These are phyloP conservation scores for Unio pictorum DNA, from an alignment of 2,888 invertebrate species.

Conservation along the genomic window DNA sequence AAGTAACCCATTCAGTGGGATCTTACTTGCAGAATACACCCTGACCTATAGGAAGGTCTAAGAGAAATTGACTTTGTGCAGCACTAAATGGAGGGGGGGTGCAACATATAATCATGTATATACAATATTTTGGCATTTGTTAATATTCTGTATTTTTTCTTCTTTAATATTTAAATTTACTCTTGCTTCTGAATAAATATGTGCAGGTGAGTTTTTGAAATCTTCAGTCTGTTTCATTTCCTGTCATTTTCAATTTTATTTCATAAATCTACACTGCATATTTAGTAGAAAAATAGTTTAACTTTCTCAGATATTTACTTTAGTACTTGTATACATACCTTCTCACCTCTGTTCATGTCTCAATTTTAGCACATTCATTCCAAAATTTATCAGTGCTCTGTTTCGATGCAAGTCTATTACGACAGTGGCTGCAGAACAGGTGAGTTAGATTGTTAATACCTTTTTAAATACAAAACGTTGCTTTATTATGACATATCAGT, in stretches of 20 bases:
- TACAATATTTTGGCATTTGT: too few species aligned
- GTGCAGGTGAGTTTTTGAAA: neutral
- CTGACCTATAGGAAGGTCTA: too few species aligned
- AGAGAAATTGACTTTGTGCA: too few species aligned
- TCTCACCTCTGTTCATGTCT: constrained; percentile 2
- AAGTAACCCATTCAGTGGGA: too few species aligned
- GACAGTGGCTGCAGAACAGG: constrained; percentile 93
- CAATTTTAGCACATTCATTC: constrained; percentile 85
- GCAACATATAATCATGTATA: too few species aligned
- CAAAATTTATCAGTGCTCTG: constrained; percentile 90
- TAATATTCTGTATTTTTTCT: too few species aligned
- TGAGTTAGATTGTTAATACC: constrained; percentile 25
- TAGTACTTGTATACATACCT: too few species aligned
- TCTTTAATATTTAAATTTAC: too few species aligned
- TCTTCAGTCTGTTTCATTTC: neutral
- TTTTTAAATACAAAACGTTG: neutral
- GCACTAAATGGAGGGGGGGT: too few species aligned
- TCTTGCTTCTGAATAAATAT: too few species aligned
- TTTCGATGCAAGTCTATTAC: constrained; percentile 89
- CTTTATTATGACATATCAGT: neutral
- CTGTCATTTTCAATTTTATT: neutral
- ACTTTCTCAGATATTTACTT: too few species aligned
- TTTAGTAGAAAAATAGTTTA: neutral
- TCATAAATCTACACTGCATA: neutral
- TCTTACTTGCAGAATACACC: too few species aligned